Conservation (phyloP, 1,140 invertebrate genomes). For the Heliconius congener region DNA sequence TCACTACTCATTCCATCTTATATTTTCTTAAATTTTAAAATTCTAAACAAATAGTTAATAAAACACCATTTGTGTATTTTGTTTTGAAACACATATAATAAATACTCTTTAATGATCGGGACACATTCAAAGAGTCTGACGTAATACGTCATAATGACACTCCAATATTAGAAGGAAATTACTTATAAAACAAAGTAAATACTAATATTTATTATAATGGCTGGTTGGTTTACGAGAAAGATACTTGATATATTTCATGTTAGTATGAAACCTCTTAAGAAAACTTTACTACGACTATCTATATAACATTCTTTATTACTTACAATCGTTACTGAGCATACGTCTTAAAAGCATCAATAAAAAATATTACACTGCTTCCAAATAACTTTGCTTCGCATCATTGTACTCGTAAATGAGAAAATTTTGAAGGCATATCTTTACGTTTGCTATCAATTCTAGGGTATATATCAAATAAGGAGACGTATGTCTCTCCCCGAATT, state of each 20-base stretch:
- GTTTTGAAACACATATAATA: not conserved
- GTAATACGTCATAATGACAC: slow-evolving; percentile 10
- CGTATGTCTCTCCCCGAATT: slow-evolving; percentile 84
- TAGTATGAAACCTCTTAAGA: slow-evolving; percentile 39
- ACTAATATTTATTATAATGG: slow-evolving; percentile 45
- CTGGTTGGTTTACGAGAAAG: slow-evolving; percentile 53
- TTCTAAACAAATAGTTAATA: slow-evolving; percentile 27
- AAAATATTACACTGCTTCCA: slow-evolving; percentile 46
- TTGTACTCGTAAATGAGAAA: slow-evolving; percentile 23
- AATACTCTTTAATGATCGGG: slow-evolving; percentile 18
- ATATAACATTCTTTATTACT: slow-evolving; percentile 11
- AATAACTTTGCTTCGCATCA: slow-evolving; percentile 51
- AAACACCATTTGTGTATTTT: slow-evolving; percentile 28
- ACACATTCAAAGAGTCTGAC: slow-evolving; percentile 16
- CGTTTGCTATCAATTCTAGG: slow-evolving; percentile 80
- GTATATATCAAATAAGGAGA: slow-evolving; percentile 85
- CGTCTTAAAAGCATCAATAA: slow-evolving; percentile 20
- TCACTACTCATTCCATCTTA: slow-evolving; percentile 72
- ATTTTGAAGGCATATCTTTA: slow-evolving; percentile 43
- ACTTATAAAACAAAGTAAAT: not conserved
- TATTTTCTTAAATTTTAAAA: slow-evolving; percentile 44
- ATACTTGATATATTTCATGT: slow-evolving; percentile 47
- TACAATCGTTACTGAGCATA: not conserved
- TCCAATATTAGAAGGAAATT: not conserved
- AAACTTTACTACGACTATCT: not conserved